Conservation (phyloP, 1,140 invertebrate species). For the Belonocnema kinseyi region DNA sequence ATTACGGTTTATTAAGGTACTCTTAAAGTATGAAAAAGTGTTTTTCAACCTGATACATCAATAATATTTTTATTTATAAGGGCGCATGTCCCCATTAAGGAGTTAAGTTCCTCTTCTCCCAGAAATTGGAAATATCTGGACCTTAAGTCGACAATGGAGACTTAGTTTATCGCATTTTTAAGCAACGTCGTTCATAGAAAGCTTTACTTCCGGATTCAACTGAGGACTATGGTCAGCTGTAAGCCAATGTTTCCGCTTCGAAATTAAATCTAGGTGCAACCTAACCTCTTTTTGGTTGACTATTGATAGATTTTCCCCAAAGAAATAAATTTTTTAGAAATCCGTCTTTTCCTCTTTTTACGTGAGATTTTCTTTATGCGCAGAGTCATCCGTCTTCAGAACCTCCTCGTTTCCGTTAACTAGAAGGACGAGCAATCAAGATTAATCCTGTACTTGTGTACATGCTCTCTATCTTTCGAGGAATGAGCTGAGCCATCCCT, state of each 20-base stretch:
- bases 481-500: no score
- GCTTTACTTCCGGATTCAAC: no score
- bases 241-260: not conserved
- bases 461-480: not conserved
- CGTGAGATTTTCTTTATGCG: not conserved
- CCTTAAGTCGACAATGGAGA: not conserved
- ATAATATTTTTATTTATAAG: no score
- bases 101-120: no score
- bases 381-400: not conserved
- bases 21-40: no score
- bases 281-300: not conserved
- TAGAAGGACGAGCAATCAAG: not conserved
- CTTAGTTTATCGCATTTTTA: not conserved
- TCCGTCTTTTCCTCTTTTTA: not conserved
- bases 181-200: no score
- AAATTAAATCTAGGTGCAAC: not conserved
- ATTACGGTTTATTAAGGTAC: no score
- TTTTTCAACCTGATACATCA: no score
- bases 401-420: no score
- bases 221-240: not conserved
- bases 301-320: not conserved
- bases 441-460: conserved; percentile 3
- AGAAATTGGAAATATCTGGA: no score
- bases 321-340: not conserved
- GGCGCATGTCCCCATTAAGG: no score